A percentile compares a stretch with the other conserved stretches of the same genome.
Conservation (phyloP, 2,888 invertebrate species). For the Apamea sordens region DNA sequence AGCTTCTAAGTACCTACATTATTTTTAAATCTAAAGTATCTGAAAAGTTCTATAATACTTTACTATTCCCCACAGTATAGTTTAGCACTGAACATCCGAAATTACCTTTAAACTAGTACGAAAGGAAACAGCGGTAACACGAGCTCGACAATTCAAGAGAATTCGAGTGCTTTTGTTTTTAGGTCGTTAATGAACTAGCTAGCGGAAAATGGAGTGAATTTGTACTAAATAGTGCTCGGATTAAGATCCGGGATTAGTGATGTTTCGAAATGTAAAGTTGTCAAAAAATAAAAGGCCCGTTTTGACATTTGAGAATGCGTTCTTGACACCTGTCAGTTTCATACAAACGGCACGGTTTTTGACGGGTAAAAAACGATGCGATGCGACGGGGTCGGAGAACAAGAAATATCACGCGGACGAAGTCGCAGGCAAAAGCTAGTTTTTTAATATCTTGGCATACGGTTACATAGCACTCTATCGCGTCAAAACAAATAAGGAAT, state of each 20-base stretch:
- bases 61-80: slow-evolving; percentile 37
- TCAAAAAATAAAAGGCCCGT: too few species aligned
- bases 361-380: too few species aligned
- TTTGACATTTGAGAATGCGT: too few species aligned
- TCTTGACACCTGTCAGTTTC: too few species aligned
- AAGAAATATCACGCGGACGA: background rate
- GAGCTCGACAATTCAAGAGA: slow-evolving; percentile 27
- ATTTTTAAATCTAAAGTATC: background rate
- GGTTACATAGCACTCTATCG: slow-evolving; percentile 1
- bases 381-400: too few species aligned
- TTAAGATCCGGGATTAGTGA: background rate
- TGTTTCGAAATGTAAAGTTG: background rate
- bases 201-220: slow-evolving; percentile 24
- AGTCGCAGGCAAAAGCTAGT: background rate
- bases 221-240: slow-evolving; percentile 13
- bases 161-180: slow-evolving; percentile 50
- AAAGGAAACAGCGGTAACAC: slow-evolving; percentile 8
- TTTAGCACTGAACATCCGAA: slow-evolving; percentile 31
- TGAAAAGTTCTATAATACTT: slow-evolving; percentile 1
- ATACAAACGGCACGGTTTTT: too few species aligned
- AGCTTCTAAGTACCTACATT: background rate
- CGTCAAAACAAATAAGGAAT: slow-evolving; percentile 14
- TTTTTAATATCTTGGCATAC: background rate
- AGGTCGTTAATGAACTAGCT: slow-evolving; percentile 37
- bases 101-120: slow-evolving; percentile 21